Evolutionary conservation across 2,797 vertebrate genomes (phyloP).

Genomic region (Dermochelys coriacea): DNA sequence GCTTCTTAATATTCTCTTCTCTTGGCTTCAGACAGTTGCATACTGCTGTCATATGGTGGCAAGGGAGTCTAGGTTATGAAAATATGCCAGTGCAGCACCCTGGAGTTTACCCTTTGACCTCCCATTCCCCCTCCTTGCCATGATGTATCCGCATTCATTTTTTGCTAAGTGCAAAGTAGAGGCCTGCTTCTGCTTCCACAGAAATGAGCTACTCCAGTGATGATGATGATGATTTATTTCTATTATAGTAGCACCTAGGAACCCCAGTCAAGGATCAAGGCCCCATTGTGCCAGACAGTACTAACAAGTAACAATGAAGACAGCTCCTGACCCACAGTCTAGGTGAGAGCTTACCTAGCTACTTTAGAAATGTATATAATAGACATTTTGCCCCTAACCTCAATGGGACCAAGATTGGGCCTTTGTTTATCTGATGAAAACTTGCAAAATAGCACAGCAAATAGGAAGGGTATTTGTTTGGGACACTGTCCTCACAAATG

Average conservation of each 20-base stretch:
- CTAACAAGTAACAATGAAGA: slow-evolving; percentile 54
- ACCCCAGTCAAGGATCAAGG: slow-evolving; percentile 42
- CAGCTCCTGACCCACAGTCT: slow-evolving; percentile 38
- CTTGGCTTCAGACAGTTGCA: fast-evolving
- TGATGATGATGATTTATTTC: slow-evolving; percentile 68
- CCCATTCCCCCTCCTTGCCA: neutral
- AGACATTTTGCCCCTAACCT: slow-evolving; percentile 19
- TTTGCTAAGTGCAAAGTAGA: neutral
- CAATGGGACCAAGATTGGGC: slow-evolving; percentile 51
- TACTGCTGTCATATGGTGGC: neutral
- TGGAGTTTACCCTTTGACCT: neutral
- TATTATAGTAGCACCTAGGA: slow-evolving; percentile 57
- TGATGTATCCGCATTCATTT: slow-evolving; percentile 7
- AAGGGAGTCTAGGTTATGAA: neutral
- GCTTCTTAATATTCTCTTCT: fast-evolving
- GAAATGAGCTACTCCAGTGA: neutral
- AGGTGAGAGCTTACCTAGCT: slow-evolving; percentile 25
- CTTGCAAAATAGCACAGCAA: slow-evolving; percentile 21
- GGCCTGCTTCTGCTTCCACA: slow-evolving; percentile 41
- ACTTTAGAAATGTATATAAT: slow-evolving; percentile 61
- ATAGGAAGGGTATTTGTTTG: fast-evolving
- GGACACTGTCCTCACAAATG: fast-evolving
- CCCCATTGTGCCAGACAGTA: neutral
- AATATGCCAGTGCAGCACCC: neutral
- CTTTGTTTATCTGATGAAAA: slow-evolving; percentile 48